A percentile compares a stretch with the other conserved stretches of the same genome.
phyloP scores from a whole-genome alignment of 2,113 vertebrate genomes.

The Ranitomeya imitator region DNA sequence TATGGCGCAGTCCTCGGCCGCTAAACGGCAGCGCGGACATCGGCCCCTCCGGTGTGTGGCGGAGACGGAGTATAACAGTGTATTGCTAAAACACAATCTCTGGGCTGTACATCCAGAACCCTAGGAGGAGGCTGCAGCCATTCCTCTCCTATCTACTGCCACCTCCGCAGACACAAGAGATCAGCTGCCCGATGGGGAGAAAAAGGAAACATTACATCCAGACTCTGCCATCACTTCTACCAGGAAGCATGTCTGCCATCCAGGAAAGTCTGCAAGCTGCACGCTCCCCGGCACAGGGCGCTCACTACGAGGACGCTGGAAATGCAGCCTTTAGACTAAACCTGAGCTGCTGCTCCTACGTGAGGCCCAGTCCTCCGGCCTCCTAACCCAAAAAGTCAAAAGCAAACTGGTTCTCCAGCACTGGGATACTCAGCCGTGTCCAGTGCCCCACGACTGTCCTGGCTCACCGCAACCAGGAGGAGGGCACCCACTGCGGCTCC shows the following conservation, averaged over 20 bases:
- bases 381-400: not conserved
- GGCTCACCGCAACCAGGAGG: slow-evolving; percentile 86
- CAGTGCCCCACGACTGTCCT: not conserved
- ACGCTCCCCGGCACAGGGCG: not conserved
- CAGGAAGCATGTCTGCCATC: not conserved
- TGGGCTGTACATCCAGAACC: slow-evolving; percentile 35
- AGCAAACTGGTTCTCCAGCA: not conserved
- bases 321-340: slow-evolving; percentile 11
- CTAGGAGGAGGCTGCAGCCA: slow-evolving; percentile 5
- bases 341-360: not conserved
- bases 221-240: not conserved
- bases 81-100: slow-evolving; percentile 51
- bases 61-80: not conserved
- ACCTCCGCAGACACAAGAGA: not conserved
- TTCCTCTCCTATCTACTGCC: not conserved
- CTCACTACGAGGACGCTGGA: not conserved
- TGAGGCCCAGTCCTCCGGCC: not conserved
- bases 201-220: not conserved
- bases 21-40: not conserved
- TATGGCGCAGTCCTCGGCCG: slow-evolving; percentile 27
- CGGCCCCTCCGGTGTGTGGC: not conserved
- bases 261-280: not conserved
- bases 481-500: slow-evolving; percentile 97
- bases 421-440: not conserved
- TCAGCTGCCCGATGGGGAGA: not conserved